phyloP scores from a whole-genome alignment of 2,888 invertebrate genomes.

The Noctua pronuba region DNA sequence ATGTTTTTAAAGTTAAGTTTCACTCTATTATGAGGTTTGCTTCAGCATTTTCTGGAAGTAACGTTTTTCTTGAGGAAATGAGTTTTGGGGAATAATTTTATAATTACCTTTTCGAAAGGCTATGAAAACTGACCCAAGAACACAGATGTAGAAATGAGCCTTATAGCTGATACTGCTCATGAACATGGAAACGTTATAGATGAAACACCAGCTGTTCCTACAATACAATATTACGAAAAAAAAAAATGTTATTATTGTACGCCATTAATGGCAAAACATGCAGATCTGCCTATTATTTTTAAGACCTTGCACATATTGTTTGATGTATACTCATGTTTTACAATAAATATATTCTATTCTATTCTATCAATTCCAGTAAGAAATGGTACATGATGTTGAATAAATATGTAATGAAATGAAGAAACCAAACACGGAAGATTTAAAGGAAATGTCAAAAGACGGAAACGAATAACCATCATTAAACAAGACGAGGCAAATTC shows the following conservation, averaged over 20 bases:
- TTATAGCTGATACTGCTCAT: background rate
- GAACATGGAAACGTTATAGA: background rate
- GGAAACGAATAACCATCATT: conserved; percentile 30
- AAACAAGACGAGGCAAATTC: conserved; percentile 30
- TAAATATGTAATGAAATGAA: background rate
- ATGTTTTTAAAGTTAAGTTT: conserved; percentile 59
- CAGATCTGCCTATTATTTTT: no score
- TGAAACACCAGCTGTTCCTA: background rate
- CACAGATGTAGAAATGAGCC: background rate
- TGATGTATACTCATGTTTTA: no score
- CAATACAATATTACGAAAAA: no score
- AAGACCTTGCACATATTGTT: no score
- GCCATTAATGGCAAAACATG: no score
- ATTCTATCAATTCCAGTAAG: background rate
- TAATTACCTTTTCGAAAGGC: conserved; percentile 1
- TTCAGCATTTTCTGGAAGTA: conserved; percentile 53
- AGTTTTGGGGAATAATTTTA: conserved; percentile 24
- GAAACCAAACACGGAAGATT: background rate
- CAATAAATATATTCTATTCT: no score
- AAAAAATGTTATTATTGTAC: no score
- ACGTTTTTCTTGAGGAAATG: conserved; percentile 17
- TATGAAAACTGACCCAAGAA: background rate
- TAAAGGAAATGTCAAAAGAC: conserved; percentile 15
- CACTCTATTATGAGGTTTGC: conserved; percentile 54
- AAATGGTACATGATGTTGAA: background rate